phyloP scores from a whole-genome alignment of 2,888 invertebrate species.

The Nyleta sp. region DNA sequence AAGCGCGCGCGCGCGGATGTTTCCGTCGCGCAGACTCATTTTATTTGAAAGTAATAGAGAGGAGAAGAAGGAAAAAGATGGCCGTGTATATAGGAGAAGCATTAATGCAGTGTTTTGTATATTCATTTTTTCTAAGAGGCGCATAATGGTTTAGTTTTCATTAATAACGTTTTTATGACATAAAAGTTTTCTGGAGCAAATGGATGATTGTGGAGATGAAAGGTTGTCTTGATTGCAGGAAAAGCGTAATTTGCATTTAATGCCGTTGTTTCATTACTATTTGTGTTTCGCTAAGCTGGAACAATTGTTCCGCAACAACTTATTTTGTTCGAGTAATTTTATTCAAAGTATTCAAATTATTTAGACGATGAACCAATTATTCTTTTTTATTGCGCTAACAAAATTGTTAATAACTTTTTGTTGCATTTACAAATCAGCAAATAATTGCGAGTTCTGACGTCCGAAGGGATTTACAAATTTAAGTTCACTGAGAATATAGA shows the following conservation, averaged over 20 bases:
- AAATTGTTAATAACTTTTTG: too few relatives aligned
- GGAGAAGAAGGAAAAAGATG: not conserved
- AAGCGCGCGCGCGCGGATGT: not conserved
- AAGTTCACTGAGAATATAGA: too few relatives aligned
- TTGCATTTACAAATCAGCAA: too few relatives aligned
- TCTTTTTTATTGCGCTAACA: too few relatives aligned
- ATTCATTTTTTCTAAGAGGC: conserved; percentile 4
- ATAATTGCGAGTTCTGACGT: too few relatives aligned
- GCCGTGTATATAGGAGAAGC: not conserved
- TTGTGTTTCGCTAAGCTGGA: conserved; percentile 4
- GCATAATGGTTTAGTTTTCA: conserved; percentile 6
- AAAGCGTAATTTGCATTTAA: conserved; percentile 13
- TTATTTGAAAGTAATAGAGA: not conserved
- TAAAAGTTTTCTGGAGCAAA: conserved; percentile 22
- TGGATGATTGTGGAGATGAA: conserved; percentile 13
- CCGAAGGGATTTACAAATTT: too few relatives aligned
- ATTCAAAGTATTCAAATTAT: too few relatives aligned
- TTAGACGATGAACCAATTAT: not conserved
- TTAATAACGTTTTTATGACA: conserved; percentile 2
- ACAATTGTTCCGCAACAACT: not conserved
- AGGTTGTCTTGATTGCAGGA: conserved; percentile 16
- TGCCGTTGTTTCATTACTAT: conserved; percentile 7
- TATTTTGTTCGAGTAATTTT: too few relatives aligned
- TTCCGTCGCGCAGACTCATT: conserved; percentile 11
- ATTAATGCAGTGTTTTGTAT: not conserved